These are phyloP conservation scores for Ormyrus thymus DNA, from an alignment of 2,888 invertebrate species.

Conservation along the genomic window DNA sequence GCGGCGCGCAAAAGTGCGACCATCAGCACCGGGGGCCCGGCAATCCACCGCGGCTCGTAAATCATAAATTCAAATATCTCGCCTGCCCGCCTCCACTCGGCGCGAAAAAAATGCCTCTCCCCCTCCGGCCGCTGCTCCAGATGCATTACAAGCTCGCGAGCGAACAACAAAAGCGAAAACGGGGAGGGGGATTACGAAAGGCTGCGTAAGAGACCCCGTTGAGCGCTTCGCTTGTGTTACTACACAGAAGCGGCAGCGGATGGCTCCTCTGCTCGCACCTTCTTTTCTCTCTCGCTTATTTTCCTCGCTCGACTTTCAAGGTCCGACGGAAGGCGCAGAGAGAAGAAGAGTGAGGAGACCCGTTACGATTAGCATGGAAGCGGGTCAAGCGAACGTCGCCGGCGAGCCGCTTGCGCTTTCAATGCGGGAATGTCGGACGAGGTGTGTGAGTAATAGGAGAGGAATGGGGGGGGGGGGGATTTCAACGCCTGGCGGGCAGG, in stretches of 20 bases:
- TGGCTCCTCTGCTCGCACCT: neutral
- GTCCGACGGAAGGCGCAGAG: slow-evolving; percentile 22
- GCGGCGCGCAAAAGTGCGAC: too few relatives aligned
- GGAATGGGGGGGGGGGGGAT: neutral
- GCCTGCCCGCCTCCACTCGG: too few relatives aligned
- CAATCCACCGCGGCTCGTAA: too few relatives aligned
- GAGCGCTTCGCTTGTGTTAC: slow-evolving; percentile 8
- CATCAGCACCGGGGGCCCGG: too few relatives aligned
- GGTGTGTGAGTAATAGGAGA: neutral
- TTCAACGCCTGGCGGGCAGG: neutral
- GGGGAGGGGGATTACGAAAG: slow-evolving; percentile 26
- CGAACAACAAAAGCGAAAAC: slow-evolving; percentile 39
- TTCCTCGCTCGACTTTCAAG: slow-evolving; percentile 17
- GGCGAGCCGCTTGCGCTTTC: neutral
- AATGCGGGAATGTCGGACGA: neutral
- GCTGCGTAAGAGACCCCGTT: slow-evolving; percentile 9
- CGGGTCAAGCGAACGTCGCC: slow-evolving; percentile 40
- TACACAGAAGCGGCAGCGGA: slow-evolving; percentile 1
- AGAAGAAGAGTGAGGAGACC: neutral
- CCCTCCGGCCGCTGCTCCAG: slow-evolving; percentile 11
- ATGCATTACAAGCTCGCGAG: slow-evolving; percentile 17
- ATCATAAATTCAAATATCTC: too few relatives aligned
- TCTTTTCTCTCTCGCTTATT: slow-evolving; percentile 2
- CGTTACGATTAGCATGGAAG: slow-evolving; percentile 45
- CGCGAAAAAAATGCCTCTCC: too few relatives aligned